A percentile compares a stretch with the other conserved stretches of the same genome.
Conservation (phyloP, 2,888 invertebrate genomes). For the Agonopterix heracliana region DNA sequence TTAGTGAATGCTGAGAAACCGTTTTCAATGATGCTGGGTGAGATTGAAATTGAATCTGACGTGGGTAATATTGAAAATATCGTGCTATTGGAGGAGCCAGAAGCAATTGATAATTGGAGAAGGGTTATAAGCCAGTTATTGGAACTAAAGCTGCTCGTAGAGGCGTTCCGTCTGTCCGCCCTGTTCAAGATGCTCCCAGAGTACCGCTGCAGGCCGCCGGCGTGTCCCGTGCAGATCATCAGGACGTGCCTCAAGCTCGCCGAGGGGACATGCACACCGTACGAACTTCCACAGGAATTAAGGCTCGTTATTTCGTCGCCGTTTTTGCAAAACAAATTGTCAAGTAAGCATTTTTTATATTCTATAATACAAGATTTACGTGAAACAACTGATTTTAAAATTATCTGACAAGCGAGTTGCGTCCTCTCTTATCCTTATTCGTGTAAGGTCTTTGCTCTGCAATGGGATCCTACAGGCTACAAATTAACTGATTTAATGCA, state of each 20-base stretch:
- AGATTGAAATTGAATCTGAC: constrained; percentile 65
- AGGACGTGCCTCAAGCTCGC: constrained; percentile 79
- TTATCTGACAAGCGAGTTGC: no score
- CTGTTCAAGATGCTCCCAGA: constrained; percentile 69
- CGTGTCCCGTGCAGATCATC: constrained; percentile 73
- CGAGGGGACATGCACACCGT: constrained; percentile 78
- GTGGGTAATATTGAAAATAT: constrained; percentile 60
- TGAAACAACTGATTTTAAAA: background rate
- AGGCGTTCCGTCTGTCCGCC: constrained; percentile 76
- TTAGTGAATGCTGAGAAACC: constrained; percentile 43
- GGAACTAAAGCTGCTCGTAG: constrained; percentile 73
- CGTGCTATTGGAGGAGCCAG: constrained; percentile 50
- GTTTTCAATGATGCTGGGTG: constrained; percentile 51
- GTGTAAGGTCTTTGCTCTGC: no score
- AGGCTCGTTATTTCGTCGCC: constrained; percentile 72
- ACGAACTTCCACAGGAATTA: constrained; percentile 80
- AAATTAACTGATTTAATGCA: no score
- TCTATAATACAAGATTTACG: background rate
- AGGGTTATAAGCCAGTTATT: constrained; percentile 71
- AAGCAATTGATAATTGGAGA: constrained; percentile 59
- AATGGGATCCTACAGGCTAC: no score
- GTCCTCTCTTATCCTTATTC: background rate
- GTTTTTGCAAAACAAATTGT: constrained; percentile 47
- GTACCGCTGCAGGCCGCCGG: constrained; percentile 45
- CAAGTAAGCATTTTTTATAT: constrained; percentile 36